A percentile compares a stretch with the other conserved stretches of the same genome.
Evolutionary conservation across 1,140 invertebrate species (phyloP).

Genomic region (Philotrypesis tridentata): DNA sequence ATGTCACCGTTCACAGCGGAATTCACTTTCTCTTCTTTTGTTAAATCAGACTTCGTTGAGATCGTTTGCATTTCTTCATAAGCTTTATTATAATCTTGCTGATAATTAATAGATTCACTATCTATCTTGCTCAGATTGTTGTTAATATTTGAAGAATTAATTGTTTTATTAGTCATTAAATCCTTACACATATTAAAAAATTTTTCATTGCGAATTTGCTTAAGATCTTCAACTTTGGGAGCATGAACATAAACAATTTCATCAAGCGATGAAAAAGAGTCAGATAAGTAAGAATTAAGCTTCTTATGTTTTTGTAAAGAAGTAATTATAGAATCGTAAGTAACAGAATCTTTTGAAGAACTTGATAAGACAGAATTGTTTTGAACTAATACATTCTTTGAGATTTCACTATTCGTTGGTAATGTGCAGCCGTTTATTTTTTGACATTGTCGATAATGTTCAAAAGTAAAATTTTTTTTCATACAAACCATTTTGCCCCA

Average conservation of each 20-base stretch:
- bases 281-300: background rate
- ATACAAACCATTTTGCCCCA: conserved; percentile 65
- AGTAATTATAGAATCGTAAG: background rate
- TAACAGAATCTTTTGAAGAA: background rate
- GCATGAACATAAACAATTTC: background rate
- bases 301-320: background rate
- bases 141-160: background rate
- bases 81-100: background rate
- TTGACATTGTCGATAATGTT: conserved; percentile 42
- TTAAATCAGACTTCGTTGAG: background rate
- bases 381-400: background rate
- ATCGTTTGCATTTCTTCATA: background rate
- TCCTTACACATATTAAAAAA: conserved; percentile 21
- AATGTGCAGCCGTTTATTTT: conserved; percentile 2
- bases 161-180: background rate
- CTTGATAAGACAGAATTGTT: background rate
- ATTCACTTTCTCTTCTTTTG: background rate
- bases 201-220: background rate
- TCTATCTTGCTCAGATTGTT: background rate
- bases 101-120: background rate
- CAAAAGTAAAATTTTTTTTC: conserved; percentile 52
- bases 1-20: background rate
- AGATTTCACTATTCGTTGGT: background rate
- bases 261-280: background rate
- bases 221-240: background rate